A percentile compares a stretch with the other conserved stretches of the same genome.
phyloP scores from a whole-genome alignment of 2,888 invertebrate genomes.

The Dynastes grantii region DNA sequence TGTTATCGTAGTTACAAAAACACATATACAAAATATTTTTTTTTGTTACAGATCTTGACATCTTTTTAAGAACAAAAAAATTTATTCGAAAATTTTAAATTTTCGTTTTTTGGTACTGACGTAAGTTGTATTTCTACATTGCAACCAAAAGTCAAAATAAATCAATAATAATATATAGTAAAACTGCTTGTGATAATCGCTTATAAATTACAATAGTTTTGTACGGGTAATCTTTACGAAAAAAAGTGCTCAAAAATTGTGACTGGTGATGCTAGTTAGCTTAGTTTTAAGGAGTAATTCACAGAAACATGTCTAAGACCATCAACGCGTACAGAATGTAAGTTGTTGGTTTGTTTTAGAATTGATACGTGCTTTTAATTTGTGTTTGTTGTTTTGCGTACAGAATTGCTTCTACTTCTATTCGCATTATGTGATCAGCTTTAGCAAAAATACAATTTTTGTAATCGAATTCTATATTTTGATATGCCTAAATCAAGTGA shows the following conservation, averaged over 20 bases:
- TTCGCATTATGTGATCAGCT: conserved; percentile 36
- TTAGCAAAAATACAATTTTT: no score
- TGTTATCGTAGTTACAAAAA: background rate
- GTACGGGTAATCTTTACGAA: conserved; percentile 33
- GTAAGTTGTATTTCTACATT: background rate
- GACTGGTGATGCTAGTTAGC: conserved; percentile 50
- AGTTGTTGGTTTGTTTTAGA: conserved; percentile 72
- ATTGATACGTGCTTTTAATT: conserved; percentile 58
- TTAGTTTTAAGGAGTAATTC: conserved; percentile 38
- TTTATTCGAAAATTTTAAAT: background rate
- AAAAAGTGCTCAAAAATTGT: conserved; percentile 49
- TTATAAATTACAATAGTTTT: conserved; percentile 46
- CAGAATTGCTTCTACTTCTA: conserved; percentile 38
- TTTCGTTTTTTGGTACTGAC: no score
- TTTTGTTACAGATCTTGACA: conserved; percentile 41
- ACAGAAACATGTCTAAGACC: conserved; percentile 84
- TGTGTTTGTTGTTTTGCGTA: conserved; percentile 56
- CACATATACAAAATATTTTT: background rate
- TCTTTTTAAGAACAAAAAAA: conserved; percentile 22
- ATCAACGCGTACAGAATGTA: conserved; percentile 93
- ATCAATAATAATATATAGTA: conserved; percentile 31
- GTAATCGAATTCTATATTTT: no score
- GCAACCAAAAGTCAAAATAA: conserved; percentile 23
- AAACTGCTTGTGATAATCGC: conserved; percentile 50
- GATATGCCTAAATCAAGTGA: no score